Base-by-base conservation (phyloP, 2,888 invertebrate species). In the Luperina nickerlii region DNA sequence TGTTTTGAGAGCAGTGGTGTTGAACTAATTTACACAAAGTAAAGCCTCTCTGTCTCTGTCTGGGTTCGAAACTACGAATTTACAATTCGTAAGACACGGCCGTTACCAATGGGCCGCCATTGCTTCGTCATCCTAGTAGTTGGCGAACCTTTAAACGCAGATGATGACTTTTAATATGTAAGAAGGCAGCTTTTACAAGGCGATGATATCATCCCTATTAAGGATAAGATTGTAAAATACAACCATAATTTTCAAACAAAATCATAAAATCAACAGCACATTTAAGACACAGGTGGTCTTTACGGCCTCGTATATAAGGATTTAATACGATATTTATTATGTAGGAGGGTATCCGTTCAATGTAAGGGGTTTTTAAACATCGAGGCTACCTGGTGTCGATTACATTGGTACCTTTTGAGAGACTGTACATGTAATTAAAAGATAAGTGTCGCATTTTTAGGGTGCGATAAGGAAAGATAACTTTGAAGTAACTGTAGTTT, bases 181-280 rank as follows among this genome's bases (percentile, higher is more conserved):
- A 0, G n/a, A 24, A 70, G 18, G n/a, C 42, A 57, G 38, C 15
- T 78, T 77, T n/a, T 65, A 8, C n/a, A 73, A 38, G 5, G 11
- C 27, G 73, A 84, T 79, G 79, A 73, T 65, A 62, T 84, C 84
- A 79, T 65, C n/a, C 38, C 24, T 54, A 27, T 68, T 38, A 68
- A 68, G 67, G 66, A 71, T 78, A 69, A 82, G 2, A 68, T 32
- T 72, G 69, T 75, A 67, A 57, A 76, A 79, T 79, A 72, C 62
- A 48, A 65, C 68, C 82, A 83, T 88, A 88, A 89, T 86, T 87
- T 86, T 77, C 69, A 84, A 89, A 82, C 80, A 66, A 82, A 89
- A 90, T 82, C 81, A 82, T 83, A 85, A 90, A 88, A 81, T 81
- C 82, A 76, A 85, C 90, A 85, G 81, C 82, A 79, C 79, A 38